phyloP scores from a whole-genome alignment of 2,888 invertebrate genomes.

The Halictus ligatus region DNA sequence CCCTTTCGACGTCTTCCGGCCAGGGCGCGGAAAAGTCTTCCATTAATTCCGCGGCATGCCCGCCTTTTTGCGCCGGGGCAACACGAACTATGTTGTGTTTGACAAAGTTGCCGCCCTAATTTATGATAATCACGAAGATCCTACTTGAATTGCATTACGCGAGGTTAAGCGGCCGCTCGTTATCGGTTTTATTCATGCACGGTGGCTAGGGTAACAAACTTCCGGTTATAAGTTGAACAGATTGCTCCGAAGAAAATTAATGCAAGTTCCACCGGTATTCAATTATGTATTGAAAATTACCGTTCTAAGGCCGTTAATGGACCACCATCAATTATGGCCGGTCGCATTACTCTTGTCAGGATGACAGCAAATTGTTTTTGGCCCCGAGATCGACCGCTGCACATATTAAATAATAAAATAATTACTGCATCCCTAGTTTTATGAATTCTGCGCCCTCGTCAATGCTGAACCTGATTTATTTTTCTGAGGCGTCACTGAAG shows the following conservation, averaged over 20 bases:
- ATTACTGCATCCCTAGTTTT: no score
- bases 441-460: no score
- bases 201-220: conserved; percentile 38
- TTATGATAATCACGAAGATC: conserved; percentile 56
- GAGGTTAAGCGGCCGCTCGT: conserved; percentile 48
- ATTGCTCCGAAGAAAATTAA: conserved; percentile 42
- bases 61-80: conserved; percentile 35
- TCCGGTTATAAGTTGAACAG: conserved; percentile 47
- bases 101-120: conserved; percentile 55
- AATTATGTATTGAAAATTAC: conserved; percentile 42
- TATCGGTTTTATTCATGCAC: conserved; percentile 60
- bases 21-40: conserved; percentile 4
- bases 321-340: conserved; percentile 3
- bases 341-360: background rate
- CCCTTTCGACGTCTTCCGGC: conserved; percentile 4
- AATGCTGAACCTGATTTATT: no score
- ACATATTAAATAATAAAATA: background rate
- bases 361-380: background rate
- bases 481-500: no score
- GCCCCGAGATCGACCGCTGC: background rate
- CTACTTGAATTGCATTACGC: conserved; percentile 56
- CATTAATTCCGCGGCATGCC: conserved; percentile 43
- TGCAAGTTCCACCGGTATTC: conserved; percentile 31
- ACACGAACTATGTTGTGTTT: conserved; percentile 42
- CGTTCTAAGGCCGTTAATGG: conserved; percentile 3